Percentiles rank a stretch among this genome's conserved stretches.
phyloP scores from a whole-genome alignment of 2,113 vertebrate genomes.

The Meles meles region DNA sequence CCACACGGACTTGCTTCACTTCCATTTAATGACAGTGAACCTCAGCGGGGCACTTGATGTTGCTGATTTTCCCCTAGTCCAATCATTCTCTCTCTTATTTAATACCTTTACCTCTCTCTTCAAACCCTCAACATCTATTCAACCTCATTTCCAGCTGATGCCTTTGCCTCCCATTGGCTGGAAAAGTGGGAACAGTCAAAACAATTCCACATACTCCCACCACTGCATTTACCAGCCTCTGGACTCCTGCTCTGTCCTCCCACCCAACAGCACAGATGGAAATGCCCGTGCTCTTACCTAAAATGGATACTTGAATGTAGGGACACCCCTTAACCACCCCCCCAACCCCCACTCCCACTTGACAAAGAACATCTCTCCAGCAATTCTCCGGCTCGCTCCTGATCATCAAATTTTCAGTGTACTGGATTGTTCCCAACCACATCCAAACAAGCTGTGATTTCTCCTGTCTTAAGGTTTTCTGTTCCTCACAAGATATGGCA shows the following conservation, averaged over 20 bases:
- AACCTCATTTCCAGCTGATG: background rate
- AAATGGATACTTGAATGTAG: background rate
- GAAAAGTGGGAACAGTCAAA: background rate
- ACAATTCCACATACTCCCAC: background rate
- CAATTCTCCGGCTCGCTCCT: background rate
- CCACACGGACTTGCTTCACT: background rate
- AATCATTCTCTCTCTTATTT: background rate
- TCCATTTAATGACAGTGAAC: background rate
- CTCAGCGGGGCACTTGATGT: background rate
- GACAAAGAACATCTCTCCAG: background rate
- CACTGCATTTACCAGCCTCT: too few relatives aligned
- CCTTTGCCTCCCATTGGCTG: background rate
- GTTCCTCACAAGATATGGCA: background rate
- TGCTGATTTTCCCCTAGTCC: background rate
- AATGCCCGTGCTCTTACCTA: background rate
- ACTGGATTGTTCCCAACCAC: background rate
- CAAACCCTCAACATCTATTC: background rate
- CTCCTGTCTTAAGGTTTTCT: background rate
- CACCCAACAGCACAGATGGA: background rate
- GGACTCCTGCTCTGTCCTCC: background rate
- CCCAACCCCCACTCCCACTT: background rate
- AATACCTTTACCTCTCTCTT: background rate
- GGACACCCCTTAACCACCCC: too few relatives aligned
- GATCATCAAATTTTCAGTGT: background rate
- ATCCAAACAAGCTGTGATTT: background rate